Evolutionary conservation across 1,140 invertebrate genomes (phyloP), one percentile per base, ranked within the genome.

Genomic region (Metaphire vulgaris): DNA sequence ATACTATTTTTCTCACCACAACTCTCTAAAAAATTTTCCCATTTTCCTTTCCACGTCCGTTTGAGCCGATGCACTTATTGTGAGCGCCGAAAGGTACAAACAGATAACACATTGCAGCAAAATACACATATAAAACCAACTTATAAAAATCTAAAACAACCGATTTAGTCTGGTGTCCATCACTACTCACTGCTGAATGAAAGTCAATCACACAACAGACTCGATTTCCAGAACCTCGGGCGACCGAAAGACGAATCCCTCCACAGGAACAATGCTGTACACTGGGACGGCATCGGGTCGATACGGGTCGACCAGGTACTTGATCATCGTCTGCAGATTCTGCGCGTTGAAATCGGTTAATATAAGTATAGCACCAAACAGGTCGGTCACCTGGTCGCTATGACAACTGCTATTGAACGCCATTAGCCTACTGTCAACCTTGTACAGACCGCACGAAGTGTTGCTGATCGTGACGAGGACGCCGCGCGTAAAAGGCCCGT

Each of bases 401-500:
- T 78, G 77, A 71, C 74, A 78, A 64, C 56, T 68, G 6, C 73
- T 67, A 73, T 78, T 78, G 74, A 78, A 78, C 16, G 77, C 77
- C 66, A 78, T 33, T 12, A 78, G 28, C 34, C 34, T 73, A 31
- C 29, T 78, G 31, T 75, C 34, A 2, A 75, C 28, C 28, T 78
- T 78, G 2, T 32, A 65, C 26, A 75, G 28, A 1, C 68, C 77
- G 30, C 65, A 31, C 15, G 77, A 78, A 15, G 73, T 78, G 30
- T 70, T 75, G 69, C 72, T 68, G 21, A 75, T 70, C 21, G 72
- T 78, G 1, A 75, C 77, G 15, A 78, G 69, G 26, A 78, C 77
- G 26, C 73, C 77, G n/a, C 69, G 69, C 26, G 72, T 75, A 56
- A 56, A 78, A 1, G 72, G 72, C 28, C 74, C 77, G 67, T 78